Percentiles rank a stretch among this genome's conserved stretches.
phyloP scores from a whole-genome alignment of 2,888 invertebrate genomes.

The Melipona bicolor region DNA sequence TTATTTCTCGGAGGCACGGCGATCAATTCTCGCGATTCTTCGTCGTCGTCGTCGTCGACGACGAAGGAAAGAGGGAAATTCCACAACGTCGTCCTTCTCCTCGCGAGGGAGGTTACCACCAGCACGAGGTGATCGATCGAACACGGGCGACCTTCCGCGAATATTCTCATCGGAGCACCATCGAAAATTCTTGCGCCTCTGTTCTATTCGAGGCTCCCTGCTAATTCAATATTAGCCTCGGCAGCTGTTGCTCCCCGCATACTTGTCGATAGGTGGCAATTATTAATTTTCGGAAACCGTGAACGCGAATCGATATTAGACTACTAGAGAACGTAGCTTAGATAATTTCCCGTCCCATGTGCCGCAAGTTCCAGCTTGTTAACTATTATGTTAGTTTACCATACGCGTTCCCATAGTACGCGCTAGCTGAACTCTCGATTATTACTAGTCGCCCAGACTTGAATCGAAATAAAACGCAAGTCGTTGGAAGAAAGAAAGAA shows the following conservation, averaged over 20 bases:
- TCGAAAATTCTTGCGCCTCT: neutral
- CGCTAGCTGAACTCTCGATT: conserved; percentile 18
- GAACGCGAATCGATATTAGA: conserved; percentile 25
- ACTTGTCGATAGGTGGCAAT: conserved; percentile 45
- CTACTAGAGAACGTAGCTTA: conserved; percentile 27
- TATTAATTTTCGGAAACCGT: conserved; percentile 44
- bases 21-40: conserved; percentile 24
- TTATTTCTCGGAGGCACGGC: conserved; percentile 34
- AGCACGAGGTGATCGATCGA: neutral
- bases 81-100: neutral
- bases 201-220: neutral
- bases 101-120: neutral
- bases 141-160: neutral
- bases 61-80: neutral
- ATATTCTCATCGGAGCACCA: neutral
- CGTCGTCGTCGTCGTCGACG: neutral
- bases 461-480: neutral
- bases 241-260: conserved; percentile 29
- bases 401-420: conserved; percentile 4
- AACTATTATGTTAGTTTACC: conserved; percentile 32
- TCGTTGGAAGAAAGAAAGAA: too few species aligned
- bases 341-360: conserved; percentile 39
- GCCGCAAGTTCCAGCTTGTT: conserved; percentile 42
- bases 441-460: neutral
- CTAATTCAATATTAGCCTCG: conserved; percentile 18